Percentiles rank a stretch among this genome's conserved stretches.
Evolutionary conservation across 1,140 invertebrate species (phyloP).

Genomic region (Lasaia peninsularis): DNA sequence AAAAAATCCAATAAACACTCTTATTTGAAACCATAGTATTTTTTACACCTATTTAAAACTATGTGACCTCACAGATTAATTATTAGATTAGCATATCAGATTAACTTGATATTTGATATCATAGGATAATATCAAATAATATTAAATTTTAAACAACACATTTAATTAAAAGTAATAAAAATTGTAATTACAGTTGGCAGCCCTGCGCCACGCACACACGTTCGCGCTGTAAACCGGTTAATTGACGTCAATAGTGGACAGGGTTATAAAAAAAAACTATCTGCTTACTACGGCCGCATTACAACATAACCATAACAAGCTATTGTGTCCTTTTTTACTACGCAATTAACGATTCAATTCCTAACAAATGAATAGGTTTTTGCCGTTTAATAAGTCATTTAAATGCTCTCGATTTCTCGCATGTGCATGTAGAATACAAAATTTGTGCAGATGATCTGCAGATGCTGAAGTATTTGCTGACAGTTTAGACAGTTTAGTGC

Average conservation of each 20-base stretch:
- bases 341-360: slow-evolving; percentile 32
- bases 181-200: slow-evolving; percentile 19
- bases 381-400: slow-evolving; percentile 18
- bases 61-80: too few species aligned
- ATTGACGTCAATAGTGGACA: slow-evolving; percentile 62
- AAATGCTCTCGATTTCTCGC: neutral
- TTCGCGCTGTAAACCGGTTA: slow-evolving; percentile 42
- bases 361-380: slow-evolving; percentile 23
- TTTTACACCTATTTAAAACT: too few species aligned
- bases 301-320: slow-evolving; percentile 46
- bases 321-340: slow-evolving; percentile 45
- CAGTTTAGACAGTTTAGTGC: too few species aligned
- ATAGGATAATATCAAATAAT: too few species aligned
- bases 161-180: neutral
- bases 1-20: too few species aligned
- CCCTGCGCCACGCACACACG: slow-evolving; percentile 41
- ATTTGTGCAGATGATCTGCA: neutral
- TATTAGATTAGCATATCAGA: too few species aligned
- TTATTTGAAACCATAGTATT: too few species aligned
- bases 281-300: slow-evolving; percentile 39
- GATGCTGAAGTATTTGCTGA: too few species aligned
- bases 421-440: neutral
- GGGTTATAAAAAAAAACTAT: slow-evolving; percentile 54
- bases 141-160: too few species aligned
- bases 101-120: too few species aligned